Conservation (phyloP, 2,888 invertebrate genomes). For the Xestia c-nigrum region DNA sequence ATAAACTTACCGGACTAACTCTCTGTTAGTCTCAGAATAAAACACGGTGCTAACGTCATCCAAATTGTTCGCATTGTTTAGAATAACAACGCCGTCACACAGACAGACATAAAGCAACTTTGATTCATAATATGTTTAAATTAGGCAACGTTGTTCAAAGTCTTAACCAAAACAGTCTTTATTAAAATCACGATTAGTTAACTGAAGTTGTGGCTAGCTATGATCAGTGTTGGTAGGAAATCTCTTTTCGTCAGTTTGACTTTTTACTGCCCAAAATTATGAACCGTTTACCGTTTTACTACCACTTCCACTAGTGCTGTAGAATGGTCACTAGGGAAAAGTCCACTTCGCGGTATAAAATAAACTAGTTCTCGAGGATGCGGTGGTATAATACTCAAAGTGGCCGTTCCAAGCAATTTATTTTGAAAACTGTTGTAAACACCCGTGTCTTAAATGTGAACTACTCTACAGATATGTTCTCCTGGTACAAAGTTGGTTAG, state of each 20-base stretch:
- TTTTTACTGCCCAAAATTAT: slow-evolving; percentile 9
- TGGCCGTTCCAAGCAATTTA: slow-evolving; percentile 33
- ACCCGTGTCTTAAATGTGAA: slow-evolving; percentile 7
- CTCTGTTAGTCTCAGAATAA: neutral
- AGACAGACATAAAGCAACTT: neutral
- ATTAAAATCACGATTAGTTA: neutral
- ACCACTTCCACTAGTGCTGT: slow-evolving; percentile 10
- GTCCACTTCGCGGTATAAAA: slow-evolving; percentile 38
- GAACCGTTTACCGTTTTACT: slow-evolving; percentile 34
- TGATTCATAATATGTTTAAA: neutral
- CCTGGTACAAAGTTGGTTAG: neutral
- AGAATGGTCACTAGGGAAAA: slow-evolving; percentile 36
- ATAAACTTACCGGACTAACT: neutral
- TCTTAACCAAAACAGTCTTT: neutral
- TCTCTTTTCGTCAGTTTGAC: neutral
- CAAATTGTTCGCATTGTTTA: neutral
- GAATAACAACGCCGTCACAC: neutral
- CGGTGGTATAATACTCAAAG: slow-evolving; percentile 36
- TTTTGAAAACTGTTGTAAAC: slow-evolving; percentile 35
- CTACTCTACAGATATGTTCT: neutral
- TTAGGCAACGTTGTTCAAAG: neutral
- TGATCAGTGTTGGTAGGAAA: neutral
- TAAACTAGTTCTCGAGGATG: slow-evolving; percentile 53
- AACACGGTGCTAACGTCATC: neutral
- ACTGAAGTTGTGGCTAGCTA: neutral